phyloP scores from a whole-genome alignment of 2,888 invertebrate species.

The Pollenia griseotomentosa region DNA sequence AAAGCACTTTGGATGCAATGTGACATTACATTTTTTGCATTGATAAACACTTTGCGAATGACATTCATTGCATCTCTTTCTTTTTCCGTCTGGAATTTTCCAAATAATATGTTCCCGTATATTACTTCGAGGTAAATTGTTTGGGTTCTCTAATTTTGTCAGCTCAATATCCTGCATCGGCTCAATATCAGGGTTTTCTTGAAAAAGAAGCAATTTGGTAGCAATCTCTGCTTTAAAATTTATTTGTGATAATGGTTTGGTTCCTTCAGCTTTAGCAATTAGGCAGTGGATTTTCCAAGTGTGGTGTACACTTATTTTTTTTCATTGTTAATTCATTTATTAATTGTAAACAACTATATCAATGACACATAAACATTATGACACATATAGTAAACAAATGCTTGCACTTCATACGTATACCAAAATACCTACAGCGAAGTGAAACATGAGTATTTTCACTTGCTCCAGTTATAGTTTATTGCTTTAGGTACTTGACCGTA shows the following conservation, averaged over 20 bases:
- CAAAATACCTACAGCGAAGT: no score
- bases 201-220: not conserved
- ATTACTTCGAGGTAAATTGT: not conserved
- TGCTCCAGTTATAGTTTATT: no score
- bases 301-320: no score
- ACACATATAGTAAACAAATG: no score
- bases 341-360: no score
- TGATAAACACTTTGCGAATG: slow-evolving; percentile 23
- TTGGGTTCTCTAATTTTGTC: not conserved
- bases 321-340: no score
- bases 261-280: not conserved
- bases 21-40: slow-evolving; percentile 21
- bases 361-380: no score
- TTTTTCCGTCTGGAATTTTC: slow-evolving; percentile 14
- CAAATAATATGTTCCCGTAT: slow-evolving; percentile 23
- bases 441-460: no score
- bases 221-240: slow-evolving; percentile 21
- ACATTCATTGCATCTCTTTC: slow-evolving; percentile 4
- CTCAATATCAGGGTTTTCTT: no score
- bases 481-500: no score
- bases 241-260: slow-evolving; percentile 4
- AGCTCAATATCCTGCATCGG: no score
- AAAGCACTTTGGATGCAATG: slow-evolving; percentile 26
- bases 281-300: slow-evolving; percentile 25
- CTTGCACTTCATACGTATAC: no score